Percentiles rank a stretch among this genome's conserved stretches.
Conservation (phyloP, 2,113 vertebrate species). For the Theristicus caerulescens region DNA sequence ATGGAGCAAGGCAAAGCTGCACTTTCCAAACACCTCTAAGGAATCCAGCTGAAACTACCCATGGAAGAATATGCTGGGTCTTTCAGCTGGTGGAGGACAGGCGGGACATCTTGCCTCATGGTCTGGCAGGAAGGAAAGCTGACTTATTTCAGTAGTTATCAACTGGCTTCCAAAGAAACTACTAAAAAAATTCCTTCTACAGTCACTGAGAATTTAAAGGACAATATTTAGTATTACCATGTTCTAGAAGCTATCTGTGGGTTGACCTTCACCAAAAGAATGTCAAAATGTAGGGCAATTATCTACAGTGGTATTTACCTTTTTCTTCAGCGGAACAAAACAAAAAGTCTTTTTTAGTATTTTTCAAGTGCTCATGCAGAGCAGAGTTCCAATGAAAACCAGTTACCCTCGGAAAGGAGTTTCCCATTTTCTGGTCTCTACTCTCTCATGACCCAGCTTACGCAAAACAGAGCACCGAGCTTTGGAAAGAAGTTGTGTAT, state of each 20-base stretch:
- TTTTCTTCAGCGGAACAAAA: neutral
- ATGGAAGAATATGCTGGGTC: neutral
- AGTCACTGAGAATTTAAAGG: neutral
- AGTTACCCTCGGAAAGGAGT: neutral
- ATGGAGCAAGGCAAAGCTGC: neutral
- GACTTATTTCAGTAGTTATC: neutral
- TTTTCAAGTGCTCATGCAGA: neutral
- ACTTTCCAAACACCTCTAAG: neutral
- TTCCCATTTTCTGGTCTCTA: neutral
- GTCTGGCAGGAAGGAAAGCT: neutral
- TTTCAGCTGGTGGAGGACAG: neutral
- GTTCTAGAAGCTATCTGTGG: neutral
- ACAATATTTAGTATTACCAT: neutral
- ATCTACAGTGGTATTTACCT: neutral
- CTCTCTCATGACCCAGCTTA: neutral
- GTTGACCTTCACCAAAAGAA: constrained; percentile 33
- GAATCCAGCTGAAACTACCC: neutral
- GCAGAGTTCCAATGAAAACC: neutral
- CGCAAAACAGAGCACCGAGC: neutral
- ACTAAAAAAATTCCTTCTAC: neutral
- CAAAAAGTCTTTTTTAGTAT: neutral
- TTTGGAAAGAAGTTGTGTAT: neutral
- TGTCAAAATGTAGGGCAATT: neutral
- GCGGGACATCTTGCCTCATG: neutral
- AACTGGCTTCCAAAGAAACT: neutral